Conservation (phyloP, 2,797 vertebrate species). For the Alca torda region DNA sequence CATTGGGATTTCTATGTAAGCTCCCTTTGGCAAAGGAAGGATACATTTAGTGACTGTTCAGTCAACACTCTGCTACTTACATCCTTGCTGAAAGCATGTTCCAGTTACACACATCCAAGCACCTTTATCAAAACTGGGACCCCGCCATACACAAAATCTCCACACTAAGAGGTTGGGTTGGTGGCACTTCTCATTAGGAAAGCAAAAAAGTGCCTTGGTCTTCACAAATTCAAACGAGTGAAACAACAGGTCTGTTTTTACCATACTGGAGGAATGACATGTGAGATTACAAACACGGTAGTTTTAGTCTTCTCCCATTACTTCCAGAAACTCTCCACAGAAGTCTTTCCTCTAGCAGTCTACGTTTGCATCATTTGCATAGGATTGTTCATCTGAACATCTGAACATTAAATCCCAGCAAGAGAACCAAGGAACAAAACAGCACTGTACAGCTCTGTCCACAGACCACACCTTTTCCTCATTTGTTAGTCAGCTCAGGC, state of each 20-base stretch:
- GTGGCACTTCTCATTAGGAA: neutral
- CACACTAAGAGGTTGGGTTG: neutral
- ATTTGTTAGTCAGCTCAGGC: neutral
- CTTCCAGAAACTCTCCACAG: neutral
- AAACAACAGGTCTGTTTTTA: neutral
- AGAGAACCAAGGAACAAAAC: neutral
- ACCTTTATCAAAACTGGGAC: neutral
- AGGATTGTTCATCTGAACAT: neutral
- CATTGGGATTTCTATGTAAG: neutral
- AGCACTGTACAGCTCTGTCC: neutral
- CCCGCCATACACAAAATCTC: neutral
- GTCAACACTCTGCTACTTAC: neutral
- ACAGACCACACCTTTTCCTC: rapidly evolving
- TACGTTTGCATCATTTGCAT: neutral
- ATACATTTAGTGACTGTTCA: neutral
- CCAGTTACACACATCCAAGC: neutral
- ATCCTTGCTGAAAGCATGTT: neutral
- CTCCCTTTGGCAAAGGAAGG: neutral
- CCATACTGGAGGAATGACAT: rapidly evolving
- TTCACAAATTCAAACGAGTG: neutral
- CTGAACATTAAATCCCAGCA: neutral
- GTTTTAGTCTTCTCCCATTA: neutral
- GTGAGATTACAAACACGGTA: neutral
- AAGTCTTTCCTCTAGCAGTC: neutral
- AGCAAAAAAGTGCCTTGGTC: neutral